A percentile compares a stretch with the other conserved stretches of the same genome.
Evolutionary conservation across 2,113 vertebrate genomes (phyloP).

Genomic region (Laterallus jamaicensis): DNA sequence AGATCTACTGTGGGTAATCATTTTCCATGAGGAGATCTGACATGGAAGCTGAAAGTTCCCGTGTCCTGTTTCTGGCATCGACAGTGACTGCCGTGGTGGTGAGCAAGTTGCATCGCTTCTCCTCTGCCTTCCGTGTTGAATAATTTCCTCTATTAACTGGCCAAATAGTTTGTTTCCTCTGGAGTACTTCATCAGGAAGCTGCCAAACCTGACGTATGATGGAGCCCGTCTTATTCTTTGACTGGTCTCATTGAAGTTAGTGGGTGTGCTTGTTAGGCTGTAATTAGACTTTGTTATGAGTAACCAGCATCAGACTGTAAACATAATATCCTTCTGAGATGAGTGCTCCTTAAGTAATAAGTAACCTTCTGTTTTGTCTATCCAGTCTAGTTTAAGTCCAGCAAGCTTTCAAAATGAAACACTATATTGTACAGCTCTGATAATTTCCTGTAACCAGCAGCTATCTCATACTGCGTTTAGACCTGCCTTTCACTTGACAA

Average conservation of each 20-base stretch:
- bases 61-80: neutral
- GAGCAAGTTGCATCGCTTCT: slow-evolving; percentile 16
- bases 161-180: slow-evolving; percentile 41
- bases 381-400: neutral
- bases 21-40: neutral
- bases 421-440: neutral
- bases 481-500: neutral
- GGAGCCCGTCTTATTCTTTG: slow-evolving; percentile 2
- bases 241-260: neutral
- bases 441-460: neutral
- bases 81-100: neutral
- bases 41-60: accelerated
- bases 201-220: slow-evolving; percentile 28
- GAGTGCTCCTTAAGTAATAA: slow-evolving; percentile 19
- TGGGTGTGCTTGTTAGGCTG: slow-evolving; percentile 29
- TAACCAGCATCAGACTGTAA: slow-evolving; percentile 30
- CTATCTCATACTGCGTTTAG: neutral
- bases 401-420: slow-evolving; percentile 30
- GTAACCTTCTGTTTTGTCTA: slow-evolving; percentile 6
- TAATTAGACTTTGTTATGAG: slow-evolving; percentile 54
- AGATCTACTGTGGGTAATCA: neutral
- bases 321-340: slow-evolving; percentile 32
- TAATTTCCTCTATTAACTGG: slow-evolving; percentile 63
- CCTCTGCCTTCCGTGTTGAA: neutral
- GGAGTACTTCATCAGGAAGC: slow-evolving; percentile 31